A percentile compares a stretch with the other conserved stretches of the same genome.
These are phyloP conservation scores for Mantis religiosa DNA, from an alignment of 2,888 invertebrate genomes.

Conservation along the genomic window DNA sequence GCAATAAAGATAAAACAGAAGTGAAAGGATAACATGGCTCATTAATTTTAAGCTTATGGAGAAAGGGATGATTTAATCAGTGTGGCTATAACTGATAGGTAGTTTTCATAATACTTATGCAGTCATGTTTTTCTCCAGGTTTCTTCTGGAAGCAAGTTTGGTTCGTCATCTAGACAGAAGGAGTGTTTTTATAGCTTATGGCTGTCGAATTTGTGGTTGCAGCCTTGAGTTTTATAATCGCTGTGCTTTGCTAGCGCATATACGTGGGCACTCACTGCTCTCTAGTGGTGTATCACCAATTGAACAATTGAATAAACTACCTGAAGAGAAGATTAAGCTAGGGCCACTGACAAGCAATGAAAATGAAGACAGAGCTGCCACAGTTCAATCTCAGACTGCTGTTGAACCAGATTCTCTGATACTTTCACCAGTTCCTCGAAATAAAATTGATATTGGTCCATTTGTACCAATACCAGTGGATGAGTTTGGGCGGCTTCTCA, in stretches of 20 bases:
- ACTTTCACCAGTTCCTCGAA: neutral
- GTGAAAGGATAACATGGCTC: too few relatives aligned
- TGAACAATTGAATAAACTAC: neutral
- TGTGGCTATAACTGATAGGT: too few relatives aligned
- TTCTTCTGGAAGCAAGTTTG: slow-evolving; percentile 8
- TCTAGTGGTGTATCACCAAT: neutral
- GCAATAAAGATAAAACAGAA: too few relatives aligned
- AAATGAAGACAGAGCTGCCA: neutral
- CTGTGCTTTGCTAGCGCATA: slow-evolving; percentile 12
- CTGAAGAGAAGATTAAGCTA: neutral
- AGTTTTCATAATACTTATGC: too few relatives aligned
- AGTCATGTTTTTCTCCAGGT: neutral
- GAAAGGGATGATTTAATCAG: too few relatives aligned
- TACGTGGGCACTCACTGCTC: neutral
- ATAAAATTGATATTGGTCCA: neutral
- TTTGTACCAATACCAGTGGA: neutral
- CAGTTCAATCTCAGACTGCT: neutral
- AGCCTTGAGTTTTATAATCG: slow-evolving; percentile 14
- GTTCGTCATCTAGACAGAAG: slow-evolving; percentile 5
- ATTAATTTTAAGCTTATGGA: too few relatives aligned
- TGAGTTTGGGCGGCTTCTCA: neutral
- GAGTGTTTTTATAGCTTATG: neutral
- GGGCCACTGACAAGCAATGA: neutral
- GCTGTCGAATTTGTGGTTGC: neutral
- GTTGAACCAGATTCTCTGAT: neutral